Percentiles rank a stretch among this genome's conserved stretches.
Conservation (phyloP, 2,113 vertebrate genomes). For the Hippopotamus amphibius region DNA sequence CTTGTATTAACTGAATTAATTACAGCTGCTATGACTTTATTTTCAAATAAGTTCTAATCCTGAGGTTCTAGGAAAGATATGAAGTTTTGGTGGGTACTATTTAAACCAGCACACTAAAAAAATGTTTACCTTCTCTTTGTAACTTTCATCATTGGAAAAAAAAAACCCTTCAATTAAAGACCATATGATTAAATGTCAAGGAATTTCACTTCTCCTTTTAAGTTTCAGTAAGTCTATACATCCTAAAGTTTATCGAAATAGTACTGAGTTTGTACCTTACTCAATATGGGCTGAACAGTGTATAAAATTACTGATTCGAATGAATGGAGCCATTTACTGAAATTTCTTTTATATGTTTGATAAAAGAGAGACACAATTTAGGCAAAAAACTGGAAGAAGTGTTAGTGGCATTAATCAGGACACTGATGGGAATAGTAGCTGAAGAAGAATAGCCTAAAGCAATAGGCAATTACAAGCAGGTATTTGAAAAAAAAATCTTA, state of each 20-base stretch:
- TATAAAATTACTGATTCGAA: slow-evolving; percentile 43
- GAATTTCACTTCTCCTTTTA: slow-evolving; percentile 23
- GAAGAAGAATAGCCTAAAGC: background rate
- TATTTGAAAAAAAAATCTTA: background rate
- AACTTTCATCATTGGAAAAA: background rate
- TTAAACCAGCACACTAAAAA: background rate
- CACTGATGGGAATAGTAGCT: background rate
- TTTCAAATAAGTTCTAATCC: background rate
- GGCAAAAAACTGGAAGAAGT: background rate
- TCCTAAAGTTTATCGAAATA: slow-evolving; percentile 45
- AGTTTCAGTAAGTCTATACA: background rate
- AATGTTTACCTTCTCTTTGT: background rate
- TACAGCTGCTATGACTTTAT: background rate
- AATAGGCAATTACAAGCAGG: background rate
- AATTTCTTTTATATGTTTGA: slow-evolving; percentile 44
- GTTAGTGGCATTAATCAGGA: slow-evolving; percentile 36
- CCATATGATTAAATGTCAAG: slow-evolving; percentile 3
- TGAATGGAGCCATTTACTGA: background rate
- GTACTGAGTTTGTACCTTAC: background rate
- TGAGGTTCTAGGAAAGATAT: slow-evolving; percentile 24
- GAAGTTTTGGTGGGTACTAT: background rate
- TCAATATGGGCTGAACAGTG: background rate
- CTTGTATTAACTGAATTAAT: background rate
- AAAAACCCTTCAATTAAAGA: background rate
- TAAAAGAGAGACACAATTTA: slow-evolving; percentile 32